Conservation (phyloP, 2,888 invertebrate species). For the Conchocele bisecta region DNA sequence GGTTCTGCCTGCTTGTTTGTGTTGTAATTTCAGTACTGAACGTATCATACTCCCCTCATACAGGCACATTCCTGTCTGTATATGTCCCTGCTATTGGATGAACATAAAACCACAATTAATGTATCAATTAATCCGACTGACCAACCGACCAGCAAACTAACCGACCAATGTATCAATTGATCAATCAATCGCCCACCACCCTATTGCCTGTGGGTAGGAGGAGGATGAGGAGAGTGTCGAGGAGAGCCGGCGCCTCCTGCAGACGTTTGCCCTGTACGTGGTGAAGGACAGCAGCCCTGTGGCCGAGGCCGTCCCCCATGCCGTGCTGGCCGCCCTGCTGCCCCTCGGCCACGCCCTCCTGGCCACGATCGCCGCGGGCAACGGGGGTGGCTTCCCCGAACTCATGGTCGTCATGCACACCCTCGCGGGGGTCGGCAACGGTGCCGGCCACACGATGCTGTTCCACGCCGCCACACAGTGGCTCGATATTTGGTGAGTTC, state of each 20-base stretch:
- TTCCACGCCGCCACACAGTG: constrained; percentile 92
- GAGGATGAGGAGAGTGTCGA: constrained; percentile 83
- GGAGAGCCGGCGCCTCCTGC: constrained; percentile 88
- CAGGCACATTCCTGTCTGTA: no score
- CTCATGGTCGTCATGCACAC: constrained; percentile 91
- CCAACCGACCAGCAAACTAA: no score
- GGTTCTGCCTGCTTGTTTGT: no score
- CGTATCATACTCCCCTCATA: no score
- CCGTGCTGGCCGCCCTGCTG: constrained; percentile 89
- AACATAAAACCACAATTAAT: no score
- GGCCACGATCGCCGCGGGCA: constrained; percentile 67
- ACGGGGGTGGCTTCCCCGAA: constrained; percentile 87
- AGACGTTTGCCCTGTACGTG: constrained; percentile 89
- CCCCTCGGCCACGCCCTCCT: constrained; percentile 89
- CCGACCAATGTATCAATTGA: no score
- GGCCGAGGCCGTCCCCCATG: constrained; percentile 86
- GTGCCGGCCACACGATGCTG: constrained; percentile 90
- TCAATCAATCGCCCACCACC: no score
- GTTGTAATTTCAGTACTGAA: no score
- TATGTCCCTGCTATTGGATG: no score
- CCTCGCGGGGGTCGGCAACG: constrained; percentile 92
- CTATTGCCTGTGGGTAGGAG: no score
- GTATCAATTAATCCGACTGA: no score
- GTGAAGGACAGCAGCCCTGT: constrained; percentile 87
- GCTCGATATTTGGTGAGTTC: constrained; percentile 85